phyloP scores from a whole-genome alignment of 2,797 vertebrate genomes.

The Eutrigla gurnardus region DNA sequence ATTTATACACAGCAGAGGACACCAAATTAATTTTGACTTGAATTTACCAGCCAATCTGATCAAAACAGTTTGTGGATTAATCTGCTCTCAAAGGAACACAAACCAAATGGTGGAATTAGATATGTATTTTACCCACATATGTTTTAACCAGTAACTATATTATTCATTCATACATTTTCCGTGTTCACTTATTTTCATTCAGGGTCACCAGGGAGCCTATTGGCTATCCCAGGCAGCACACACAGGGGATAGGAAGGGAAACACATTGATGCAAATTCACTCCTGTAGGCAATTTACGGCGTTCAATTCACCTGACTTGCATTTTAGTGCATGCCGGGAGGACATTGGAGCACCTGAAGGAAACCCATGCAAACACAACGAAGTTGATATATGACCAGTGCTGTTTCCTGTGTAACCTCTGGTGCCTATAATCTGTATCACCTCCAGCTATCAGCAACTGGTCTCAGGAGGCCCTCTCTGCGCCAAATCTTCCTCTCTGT shows the following conservation, averaged over 20 bases:
- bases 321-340: slow-evolving; percentile 1
- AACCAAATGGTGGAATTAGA: slow-evolving; percentile 9
- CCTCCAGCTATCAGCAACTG: slow-evolving; percentile 27
- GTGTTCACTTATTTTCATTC: slow-evolving; percentile 43
- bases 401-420: slow-evolving; percentile 22
- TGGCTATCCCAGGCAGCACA: slow-evolving; percentile 9
- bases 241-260: slow-evolving; percentile 27
- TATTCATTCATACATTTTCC: slow-evolving; percentile 56
- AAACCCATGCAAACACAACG: slow-evolving; percentile 2
- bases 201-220: slow-evolving; percentile 36
- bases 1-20: neutral
- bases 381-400: slow-evolving; percentile 1
- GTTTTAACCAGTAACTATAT: slow-evolving; percentile 44
- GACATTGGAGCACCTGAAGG: slow-evolving; percentile 13
- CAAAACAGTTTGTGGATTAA: neutral
- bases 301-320: slow-evolving; percentile 38
- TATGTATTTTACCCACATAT: slow-evolving; percentile 31
- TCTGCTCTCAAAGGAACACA: slow-evolving; percentile 10
- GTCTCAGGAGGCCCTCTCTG: slow-evolving; percentile 17
- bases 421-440: slow-evolving; percentile 27
- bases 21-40: slow-evolving; percentile 17
- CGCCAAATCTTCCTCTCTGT: neutral
- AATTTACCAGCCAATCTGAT: slow-evolving; percentile 7
- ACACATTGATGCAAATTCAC: slow-evolving; percentile 36
- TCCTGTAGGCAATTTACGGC: slow-evolving; percentile 34